A percentile compares a stretch with the other conserved stretches of the same genome.
phyloP scores from a whole-genome alignment of 2,113 vertebrate species.

The Sturnira hondurensis region DNA sequence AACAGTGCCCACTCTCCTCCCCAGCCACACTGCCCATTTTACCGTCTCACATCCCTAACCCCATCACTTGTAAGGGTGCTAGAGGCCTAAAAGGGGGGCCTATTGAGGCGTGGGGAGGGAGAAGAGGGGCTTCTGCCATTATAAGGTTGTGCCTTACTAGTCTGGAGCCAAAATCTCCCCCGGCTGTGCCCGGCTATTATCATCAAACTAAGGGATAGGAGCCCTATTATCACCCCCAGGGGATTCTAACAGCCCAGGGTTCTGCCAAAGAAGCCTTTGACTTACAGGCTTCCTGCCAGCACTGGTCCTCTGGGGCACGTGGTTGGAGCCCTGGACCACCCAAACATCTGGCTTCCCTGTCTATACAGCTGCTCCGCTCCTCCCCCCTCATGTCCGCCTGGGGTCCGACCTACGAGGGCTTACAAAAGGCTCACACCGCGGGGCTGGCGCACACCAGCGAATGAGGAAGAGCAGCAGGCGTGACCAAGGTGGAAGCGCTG shows the following conservation, averaged over 20 bases:
- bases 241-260: conserved; percentile 35
- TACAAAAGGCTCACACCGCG: neutral
- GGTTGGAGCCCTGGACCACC: neutral
- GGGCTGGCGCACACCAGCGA: neutral
- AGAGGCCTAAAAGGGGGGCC: neutral
- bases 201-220: too few relatives aligned
- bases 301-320: neutral
- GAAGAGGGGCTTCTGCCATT: conserved; percentile 31
- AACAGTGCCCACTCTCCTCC: neutral
- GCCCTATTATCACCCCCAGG: conserved; percentile 19
- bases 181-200: neutral
- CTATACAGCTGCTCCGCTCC: neutral
- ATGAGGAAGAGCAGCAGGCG: neutral
- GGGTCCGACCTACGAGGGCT: conserved; percentile 7
- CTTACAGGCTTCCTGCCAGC: neutral
- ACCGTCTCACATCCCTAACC: neutral
- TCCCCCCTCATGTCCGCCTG: neutral
- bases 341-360: neutral
- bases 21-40: neutral
- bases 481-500: neutral
- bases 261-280: conserved; percentile 57
- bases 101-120: neutral
- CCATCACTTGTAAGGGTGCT: conserved; percentile 18
- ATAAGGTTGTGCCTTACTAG: conserved; percentile 62
- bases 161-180: conserved; percentile 25